Conservation (phyloP, 2,797 vertebrate genomes). For the Lutjanus argentimaculatus region DNA sequence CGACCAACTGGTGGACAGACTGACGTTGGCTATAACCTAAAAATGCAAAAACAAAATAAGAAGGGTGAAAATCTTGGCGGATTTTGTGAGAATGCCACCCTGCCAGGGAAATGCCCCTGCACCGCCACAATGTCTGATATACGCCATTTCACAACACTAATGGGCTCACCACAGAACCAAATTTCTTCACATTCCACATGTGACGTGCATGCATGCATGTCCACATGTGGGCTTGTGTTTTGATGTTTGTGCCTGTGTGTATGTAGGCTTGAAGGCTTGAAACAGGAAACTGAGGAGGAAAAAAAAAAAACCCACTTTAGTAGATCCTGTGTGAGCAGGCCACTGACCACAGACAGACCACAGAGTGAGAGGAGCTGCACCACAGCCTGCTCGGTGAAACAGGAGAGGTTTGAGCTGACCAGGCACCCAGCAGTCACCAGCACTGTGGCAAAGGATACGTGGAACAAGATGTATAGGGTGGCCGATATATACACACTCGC, state of each 20-base stretch:
- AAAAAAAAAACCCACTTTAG: slow-evolving; percentile 35
- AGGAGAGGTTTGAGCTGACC: slow-evolving; percentile 54
- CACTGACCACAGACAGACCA: slow-evolving; percentile 67
- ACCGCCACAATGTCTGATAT: slow-evolving; percentile 9
- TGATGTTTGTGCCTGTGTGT: slow-evolving; percentile 46
- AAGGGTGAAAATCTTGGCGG: slow-evolving; percentile 1
- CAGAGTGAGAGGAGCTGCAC: slow-evolving; percentile 49
- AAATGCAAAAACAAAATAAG: slow-evolving; percentile 19
- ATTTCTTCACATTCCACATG: slow-evolving; percentile 39
- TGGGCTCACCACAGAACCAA: slow-evolving; percentile 35
- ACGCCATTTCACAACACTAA: slow-evolving; percentile 21
- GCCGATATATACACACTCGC: slow-evolving; percentile 1
- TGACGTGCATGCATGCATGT: slow-evolving; percentile 35
- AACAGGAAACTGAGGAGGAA: slow-evolving; percentile 54
- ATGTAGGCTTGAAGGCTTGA: slow-evolving; percentile 42
- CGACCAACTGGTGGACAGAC: not conserved
- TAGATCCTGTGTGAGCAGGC: slow-evolving; percentile 61
- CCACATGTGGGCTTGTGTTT: slow-evolving; percentile 41
- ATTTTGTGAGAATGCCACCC: not conserved
- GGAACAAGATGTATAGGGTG: slow-evolving; percentile 28
- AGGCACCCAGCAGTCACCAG: slow-evolving; percentile 34
- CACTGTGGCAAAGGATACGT: slow-evolving; percentile 18
- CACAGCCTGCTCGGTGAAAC: slow-evolving; percentile 45
- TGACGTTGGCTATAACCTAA: not conserved
- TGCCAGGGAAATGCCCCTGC: slow-evolving; percentile 16